These are phyloP conservation scores for Bradypus variegatus DNA, from an alignment of 2,797 vertebrate genomes.

Conservation along the genomic window DNA sequence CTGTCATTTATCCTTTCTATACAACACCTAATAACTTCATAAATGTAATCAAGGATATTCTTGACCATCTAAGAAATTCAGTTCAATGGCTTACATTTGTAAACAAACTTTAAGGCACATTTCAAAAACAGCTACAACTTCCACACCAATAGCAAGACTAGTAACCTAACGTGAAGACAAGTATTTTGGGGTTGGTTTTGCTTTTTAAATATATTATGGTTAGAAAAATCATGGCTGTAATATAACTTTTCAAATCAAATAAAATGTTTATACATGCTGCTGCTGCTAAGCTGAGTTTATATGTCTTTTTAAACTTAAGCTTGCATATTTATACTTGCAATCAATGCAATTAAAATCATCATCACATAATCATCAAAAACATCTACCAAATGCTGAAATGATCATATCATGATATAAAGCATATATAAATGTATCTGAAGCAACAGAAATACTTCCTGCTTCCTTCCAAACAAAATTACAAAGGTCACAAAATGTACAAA, in stretches of 20 bases:
- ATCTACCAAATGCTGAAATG: background rate
- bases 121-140: background rate
- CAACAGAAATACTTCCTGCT: background rate
- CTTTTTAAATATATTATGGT: background rate
- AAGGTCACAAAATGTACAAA: background rate
- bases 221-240: background rate
- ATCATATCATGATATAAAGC: background rate
- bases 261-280: background rate
- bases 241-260: conserved; percentile 17
- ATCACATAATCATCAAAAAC: background rate
- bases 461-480: background rate
- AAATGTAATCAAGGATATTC: background rate
- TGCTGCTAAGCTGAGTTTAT: background rate
- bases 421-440: background rate
- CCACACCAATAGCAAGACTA: background rate
- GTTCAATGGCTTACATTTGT: background rate
- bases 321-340: background rate
- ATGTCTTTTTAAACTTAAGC: background rate
- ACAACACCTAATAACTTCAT: background rate
- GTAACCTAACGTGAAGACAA: background rate
- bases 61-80: background rate
- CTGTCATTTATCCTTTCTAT: background rate
- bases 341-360: background rate
- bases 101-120: background rate
- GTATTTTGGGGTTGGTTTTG: background rate